Conservation (phyloP, 2,113 vertebrate species). For the Esox niger region DNA sequence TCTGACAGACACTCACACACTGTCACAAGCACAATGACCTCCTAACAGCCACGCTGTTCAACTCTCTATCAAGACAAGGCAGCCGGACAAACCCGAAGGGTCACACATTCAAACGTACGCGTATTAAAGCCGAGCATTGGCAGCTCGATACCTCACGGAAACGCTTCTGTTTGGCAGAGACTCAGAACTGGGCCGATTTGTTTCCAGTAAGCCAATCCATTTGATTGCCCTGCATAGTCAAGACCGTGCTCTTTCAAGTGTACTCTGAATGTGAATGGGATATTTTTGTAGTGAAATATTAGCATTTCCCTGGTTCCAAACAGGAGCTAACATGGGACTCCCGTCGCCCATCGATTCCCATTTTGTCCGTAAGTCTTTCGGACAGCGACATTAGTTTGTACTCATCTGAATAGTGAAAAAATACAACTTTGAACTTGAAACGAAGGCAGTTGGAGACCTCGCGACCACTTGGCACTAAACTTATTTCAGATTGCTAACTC, state of each 20-base stretch:
- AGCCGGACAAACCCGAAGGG: slow-evolving; percentile 1
- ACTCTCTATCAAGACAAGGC: slow-evolving; percentile 45
- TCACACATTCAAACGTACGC: slow-evolving; percentile 33
- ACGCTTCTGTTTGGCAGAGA: slow-evolving; percentile 42
- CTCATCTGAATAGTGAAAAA: too few species aligned
- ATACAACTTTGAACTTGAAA: too few species aligned
- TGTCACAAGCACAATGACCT: slow-evolving; percentile 67
- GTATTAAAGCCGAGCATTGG: slow-evolving; percentile 43
- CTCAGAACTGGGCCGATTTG: slow-evolving; percentile 25
- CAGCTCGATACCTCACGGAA: slow-evolving; percentile 33
- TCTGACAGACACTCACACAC: slow-evolving; percentile 62
- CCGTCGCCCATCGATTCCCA: not conserved
- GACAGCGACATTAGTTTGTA: too few species aligned
- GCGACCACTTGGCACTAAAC: too few species aligned
- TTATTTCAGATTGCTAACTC: too few species aligned
- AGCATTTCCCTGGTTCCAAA: not conserved
- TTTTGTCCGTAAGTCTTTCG: too few species aligned
- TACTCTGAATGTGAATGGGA: not conserved
- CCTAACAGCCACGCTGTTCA: slow-evolving; percentile 42
- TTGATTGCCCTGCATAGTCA: slow-evolving; percentile 30
- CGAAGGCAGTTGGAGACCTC: too few species aligned
- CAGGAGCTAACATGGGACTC: not conserved
- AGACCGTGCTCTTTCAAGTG: slow-evolving; percentile 24
- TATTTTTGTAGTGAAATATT: slow-evolving; percentile 8
- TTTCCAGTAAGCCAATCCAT: slow-evolving; percentile 43